These are phyloP conservation scores for Apeira syringaria DNA, from an alignment of 2,888 invertebrate species.

Conservation along the genomic window DNA sequence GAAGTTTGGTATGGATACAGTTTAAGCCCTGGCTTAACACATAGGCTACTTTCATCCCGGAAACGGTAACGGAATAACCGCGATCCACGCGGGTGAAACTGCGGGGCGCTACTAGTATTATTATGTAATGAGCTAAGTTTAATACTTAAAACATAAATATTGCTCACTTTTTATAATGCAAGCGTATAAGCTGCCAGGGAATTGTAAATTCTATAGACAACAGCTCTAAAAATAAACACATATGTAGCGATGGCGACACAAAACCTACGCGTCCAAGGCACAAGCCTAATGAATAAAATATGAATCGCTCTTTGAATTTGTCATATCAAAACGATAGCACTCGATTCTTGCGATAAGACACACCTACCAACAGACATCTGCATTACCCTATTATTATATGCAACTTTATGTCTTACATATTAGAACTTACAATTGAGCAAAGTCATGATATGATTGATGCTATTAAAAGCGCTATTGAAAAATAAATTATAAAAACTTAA, in stretches of 20 bases:
- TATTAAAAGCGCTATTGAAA: too few species aligned
- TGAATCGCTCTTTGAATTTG: slow-evolving; percentile 73
- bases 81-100: too few species aligned
- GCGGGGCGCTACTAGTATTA: too few species aligned
- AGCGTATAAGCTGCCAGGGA: slow-evolving; percentile 16
- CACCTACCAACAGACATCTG: slow-evolving; percentile 36
- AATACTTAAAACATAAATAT: neutral
- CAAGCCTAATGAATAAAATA: slow-evolving; percentile 73
- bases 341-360: slow-evolving; percentile 53
- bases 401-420: neutral
- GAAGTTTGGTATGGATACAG: too few species aligned
- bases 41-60: too few species aligned
- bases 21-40: too few species aligned
- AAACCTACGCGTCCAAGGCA: slow-evolving; percentile 47
- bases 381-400: neutral
- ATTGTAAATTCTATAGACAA: slow-evolving; percentile 19
- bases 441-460: neutral
- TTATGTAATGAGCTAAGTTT: too few species aligned
- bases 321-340: slow-evolving; percentile 64
- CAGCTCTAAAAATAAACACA: slow-evolving; percentile 37
- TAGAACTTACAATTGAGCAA: slow-evolving; percentile 4
- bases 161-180: slow-evolving; percentile 8
- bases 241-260: slow-evolving; percentile 31
- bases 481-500: too few species aligned
- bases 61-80: too few species aligned